These are phyloP conservation scores for Lasioglossum calceatum DNA, from an alignment of 2,888 invertebrate species.

Conservation along the genomic window DNA sequence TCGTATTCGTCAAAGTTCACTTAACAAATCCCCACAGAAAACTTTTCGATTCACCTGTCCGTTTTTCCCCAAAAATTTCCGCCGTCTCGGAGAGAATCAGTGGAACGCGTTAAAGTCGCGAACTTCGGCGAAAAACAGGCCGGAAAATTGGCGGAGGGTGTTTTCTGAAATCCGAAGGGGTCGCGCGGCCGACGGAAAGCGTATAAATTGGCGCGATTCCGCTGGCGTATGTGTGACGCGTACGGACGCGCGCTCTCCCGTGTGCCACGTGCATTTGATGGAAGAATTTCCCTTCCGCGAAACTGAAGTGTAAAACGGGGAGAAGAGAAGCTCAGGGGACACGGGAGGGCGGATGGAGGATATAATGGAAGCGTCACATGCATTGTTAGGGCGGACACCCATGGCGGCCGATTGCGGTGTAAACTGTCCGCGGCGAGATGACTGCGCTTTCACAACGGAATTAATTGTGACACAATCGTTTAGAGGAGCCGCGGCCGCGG, in stretches of 20 bases:
- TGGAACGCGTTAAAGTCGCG: not conserved
- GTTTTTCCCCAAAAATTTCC: not conserved
- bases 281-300: constrained; percentile 7
- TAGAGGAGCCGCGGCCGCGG: constrained; percentile 4
- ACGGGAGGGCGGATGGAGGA: constrained; percentile 3
- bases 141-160: not conserved
- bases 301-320: constrained; percentile 24
- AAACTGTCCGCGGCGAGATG: constrained; percentile 49
- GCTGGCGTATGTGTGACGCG: not conserved
- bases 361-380: constrained; percentile 43
- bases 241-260: too few relatives aligned
- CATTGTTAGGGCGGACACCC: constrained; percentile 44
- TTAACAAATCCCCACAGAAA: not conserved
- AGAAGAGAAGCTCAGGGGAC: not conserved
- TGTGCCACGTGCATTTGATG: constrained; percentile 2
- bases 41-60: not conserved
- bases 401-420: constrained; percentile 41
- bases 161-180: not conserved
- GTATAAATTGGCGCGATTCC: constrained; percentile 13
- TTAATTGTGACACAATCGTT: constrained; percentile 43
- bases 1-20: not conserved
- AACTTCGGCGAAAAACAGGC: not conserved
- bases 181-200: not conserved
- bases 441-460: constrained; percentile 19
- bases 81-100: not conserved